Evolutionary conservation across 2,888 invertebrate genomes (phyloP), one percentile per base, ranked within the genome.

Genomic region (Oasisia sp.): DNA sequence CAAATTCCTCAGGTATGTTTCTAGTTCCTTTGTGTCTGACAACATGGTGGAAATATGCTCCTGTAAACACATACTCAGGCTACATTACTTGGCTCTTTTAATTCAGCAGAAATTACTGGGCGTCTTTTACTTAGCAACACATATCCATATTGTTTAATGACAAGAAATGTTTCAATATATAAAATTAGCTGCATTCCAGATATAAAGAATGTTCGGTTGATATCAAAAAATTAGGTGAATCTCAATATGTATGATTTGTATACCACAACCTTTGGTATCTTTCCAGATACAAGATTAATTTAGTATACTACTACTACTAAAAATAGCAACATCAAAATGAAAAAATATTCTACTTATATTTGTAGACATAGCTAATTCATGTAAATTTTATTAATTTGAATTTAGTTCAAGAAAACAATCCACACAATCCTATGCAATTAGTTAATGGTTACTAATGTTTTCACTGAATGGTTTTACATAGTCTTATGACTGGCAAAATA

Each of bases 1-100:
- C 14, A 99, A 97, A 94, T 98, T 98, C 95, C 97, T 97, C 94
- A 99, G 97, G 97, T 99, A 99, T 95, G 98, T 98, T 94, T 99
- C 98, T 32, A 98, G 97, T 95, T 98, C 98, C 94, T 97, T 97
- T 95, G 98, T 98, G 95, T 98, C 94, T 0, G 97, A 97, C 92
- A 99, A 97, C 95, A 98, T 98, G 0, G 98, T 98, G 93, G 98
- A 97, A 50, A 99, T 98, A 95, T 98, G 98, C 95, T 98, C 98
- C 97, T 97, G 95, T 89, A 96, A 92, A 32, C 89, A 91, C 19
- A 89, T 32, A 89, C 50, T 14, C 91, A 56, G 1, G 32, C 11
- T 19, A 74, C 7, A 27, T 74, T 27, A 7, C n/a, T 56, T 74
- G 74, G 27, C 27, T 27, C n/a, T 74, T 7, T 27, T 19, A 74